Percentiles rank a stretch among this genome's conserved stretches.
phyloP scores from a whole-genome alignment of 2,113 vertebrate species.

The Pycnonotus jocosus region DNA sequence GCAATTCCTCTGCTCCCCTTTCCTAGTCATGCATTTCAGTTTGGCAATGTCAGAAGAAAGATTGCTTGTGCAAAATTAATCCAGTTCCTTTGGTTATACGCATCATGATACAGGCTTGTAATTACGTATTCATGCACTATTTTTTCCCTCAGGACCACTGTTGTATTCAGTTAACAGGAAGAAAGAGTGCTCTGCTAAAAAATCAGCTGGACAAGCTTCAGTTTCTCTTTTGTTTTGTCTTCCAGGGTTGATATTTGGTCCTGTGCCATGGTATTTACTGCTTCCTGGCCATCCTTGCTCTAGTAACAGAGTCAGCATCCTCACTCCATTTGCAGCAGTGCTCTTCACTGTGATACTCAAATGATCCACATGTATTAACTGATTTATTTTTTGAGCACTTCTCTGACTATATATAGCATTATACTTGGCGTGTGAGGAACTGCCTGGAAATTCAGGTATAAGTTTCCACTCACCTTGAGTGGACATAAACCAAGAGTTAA shows the following conservation, averaged over 20 bases:
- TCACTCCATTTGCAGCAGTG: background rate
- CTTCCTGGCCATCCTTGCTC: background rate
- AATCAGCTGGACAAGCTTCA: background rate
- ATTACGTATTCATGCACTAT: background rate
- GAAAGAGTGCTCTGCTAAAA: background rate
- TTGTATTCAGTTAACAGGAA: background rate
- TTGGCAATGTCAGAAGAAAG: constrained; percentile 40
- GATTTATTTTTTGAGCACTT: background rate
- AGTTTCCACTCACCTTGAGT: background rate
- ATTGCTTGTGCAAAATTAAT: constrained; percentile 35
- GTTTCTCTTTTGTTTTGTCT: background rate
- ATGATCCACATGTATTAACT: background rate
- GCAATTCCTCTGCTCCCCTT: background rate
- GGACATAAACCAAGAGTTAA: background rate
- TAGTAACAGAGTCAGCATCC: background rate
- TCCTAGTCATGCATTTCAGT: constrained; percentile 11
- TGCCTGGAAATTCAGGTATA: background rate
- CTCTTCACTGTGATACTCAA: background rate
- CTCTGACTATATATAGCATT: background rate
- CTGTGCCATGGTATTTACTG: background rate
- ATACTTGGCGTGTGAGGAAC: background rate
- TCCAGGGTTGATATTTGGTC: background rate
- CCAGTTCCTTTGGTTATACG: background rate
- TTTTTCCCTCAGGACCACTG: background rate
- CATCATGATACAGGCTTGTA: constrained; percentile 4